Percentiles rank a stretch among this genome's conserved stretches.
These are phyloP conservation scores for Notarius lentiginosus DNA, from an alignment of 2,113 vertebrate species.

Conservation along the genomic window DNA sequence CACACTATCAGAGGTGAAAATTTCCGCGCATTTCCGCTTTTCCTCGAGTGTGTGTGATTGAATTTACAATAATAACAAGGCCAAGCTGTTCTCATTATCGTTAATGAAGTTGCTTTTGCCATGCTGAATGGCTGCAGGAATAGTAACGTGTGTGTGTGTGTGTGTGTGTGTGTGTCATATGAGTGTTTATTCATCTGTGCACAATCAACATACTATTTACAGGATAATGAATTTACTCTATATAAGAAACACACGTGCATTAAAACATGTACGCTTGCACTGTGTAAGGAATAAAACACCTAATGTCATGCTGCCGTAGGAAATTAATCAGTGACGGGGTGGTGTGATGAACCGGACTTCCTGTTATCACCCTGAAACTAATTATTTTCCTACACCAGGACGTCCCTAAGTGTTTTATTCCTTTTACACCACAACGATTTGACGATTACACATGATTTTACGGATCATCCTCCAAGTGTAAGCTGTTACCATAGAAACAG, in stretches of 20 bases:
- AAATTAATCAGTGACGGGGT: background rate
- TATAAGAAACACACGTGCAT: background rate
- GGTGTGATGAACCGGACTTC: background rate
- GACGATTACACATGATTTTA: background rate
- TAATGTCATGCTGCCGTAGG: background rate
- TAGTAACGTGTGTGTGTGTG: background rate
- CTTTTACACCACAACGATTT: background rate
- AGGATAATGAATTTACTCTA: background rate
- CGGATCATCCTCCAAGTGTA: background rate
- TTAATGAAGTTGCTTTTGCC: constrained; percentile 18
- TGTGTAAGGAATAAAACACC: background rate
- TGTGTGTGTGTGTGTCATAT: background rate
- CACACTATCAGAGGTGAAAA: background rate
- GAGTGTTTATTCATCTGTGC: background rate
- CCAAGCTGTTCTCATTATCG: constrained; percentile 35
- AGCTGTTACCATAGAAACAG: background rate
- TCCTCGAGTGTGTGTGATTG: background rate
- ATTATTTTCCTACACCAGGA: background rate
- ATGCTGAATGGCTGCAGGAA: background rate
- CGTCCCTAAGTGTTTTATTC: background rate
- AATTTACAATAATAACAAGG: constrained; percentile 20
- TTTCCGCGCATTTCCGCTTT: background rate
- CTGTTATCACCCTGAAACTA: background rate
- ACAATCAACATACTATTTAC: background rate
- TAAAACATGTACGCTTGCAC: background rate